Evolutionary conservation across 2,113 vertebrate genomes (phyloP).

Genomic region (Zeus faber): DNA sequence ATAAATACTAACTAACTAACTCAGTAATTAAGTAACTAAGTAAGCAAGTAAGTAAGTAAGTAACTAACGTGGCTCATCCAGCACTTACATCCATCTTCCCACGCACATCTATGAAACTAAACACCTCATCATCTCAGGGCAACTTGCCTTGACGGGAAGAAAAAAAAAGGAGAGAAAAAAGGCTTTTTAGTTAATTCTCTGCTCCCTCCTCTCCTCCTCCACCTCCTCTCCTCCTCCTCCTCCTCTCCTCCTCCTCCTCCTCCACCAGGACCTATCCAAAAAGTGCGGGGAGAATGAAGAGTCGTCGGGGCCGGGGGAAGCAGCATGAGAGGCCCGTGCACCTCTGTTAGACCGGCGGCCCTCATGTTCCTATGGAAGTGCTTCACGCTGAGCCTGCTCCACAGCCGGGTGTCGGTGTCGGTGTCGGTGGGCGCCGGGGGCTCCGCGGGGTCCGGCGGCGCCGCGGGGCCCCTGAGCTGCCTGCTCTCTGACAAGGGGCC

Average conservation of each 20-base stretch:
- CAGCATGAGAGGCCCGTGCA: constrained; percentile 96
- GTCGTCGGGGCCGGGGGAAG: constrained; percentile 87
- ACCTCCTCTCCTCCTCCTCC: background rate
- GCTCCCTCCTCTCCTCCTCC: background rate
- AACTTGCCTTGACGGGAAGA: background rate
- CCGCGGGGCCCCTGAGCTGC: constrained; percentile 73
- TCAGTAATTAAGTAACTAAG: too few species aligned
- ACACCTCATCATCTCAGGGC: background rate
- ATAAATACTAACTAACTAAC: too few species aligned
- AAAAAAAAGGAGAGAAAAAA: too few species aligned
- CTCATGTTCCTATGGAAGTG: constrained; percentile 99
- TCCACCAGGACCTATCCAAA: constrained; percentile 54
- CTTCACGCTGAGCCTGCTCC: constrained; percentile 92
- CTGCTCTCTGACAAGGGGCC: constrained; percentile 82
- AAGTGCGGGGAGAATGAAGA: constrained; percentile 89
- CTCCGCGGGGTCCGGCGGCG: constrained; percentile 82
- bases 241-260: constrained; percentile 3
- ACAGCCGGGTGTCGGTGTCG: constrained; percentile 85
- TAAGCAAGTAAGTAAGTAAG: too few species aligned
- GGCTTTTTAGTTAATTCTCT: too few species aligned
- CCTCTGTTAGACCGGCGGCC: constrained; percentile 89
- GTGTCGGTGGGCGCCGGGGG: constrained; percentile 58
- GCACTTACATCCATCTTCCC: too few species aligned
- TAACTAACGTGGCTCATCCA: too few species aligned
- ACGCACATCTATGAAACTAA: constrained; percentile 12